Base-by-base conservation (phyloP, 2,888 invertebrate species). In the Drosophila silvestris region DNA sequence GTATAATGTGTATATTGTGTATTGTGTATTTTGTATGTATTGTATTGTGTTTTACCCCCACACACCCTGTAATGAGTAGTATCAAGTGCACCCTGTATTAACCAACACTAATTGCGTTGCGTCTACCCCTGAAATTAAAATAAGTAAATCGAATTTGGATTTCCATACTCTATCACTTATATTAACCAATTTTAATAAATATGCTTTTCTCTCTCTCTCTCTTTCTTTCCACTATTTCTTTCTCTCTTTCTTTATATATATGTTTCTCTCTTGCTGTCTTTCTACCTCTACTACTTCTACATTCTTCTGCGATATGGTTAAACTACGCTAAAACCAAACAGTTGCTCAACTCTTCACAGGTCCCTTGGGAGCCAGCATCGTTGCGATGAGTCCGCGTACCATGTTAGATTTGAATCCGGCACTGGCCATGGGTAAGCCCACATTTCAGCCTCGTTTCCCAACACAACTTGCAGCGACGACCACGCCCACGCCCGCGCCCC, bases 311-410 rank as follows among this genome's bases (percentile, higher is more conserved):
- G 51, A 19, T 73, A 71, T 70, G 79, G 77, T 56, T 73, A 59
- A 71, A 69, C 73, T 54, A 35, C 76, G 60, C 77, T 78, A 76
- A 78, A 87, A 77, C 76, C 73, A 84, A 82, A 82, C 70, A 88
- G 91, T 88, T 88, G 91, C 91, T 88, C 91, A 88, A 85, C 90
- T 91, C 75, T 89, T 91, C 84, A 77, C 82, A 93, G 93, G 93
- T 93, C 93, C 93, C 35, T 91, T 93, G 85, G 93, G 93, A 83
- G 93, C 93, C 79, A 93, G 93, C 84, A 94, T 93, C 78, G 93
- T 93, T 66, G 93, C 93, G 78, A 93, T 93, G 91, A 93, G 93
- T 91, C 94, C 93, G 70, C 90, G 93, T 77, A 93, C 93, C 52
- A 91, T 93, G 91, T 77, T 94, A 60, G 93, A 93, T 74, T 77